Evolutionary conservation across 2,113 vertebrate species (phyloP), one percentile per base, ranked within the genome.

Genomic region (Rhegmatorhina hoffmannsi): DNA sequence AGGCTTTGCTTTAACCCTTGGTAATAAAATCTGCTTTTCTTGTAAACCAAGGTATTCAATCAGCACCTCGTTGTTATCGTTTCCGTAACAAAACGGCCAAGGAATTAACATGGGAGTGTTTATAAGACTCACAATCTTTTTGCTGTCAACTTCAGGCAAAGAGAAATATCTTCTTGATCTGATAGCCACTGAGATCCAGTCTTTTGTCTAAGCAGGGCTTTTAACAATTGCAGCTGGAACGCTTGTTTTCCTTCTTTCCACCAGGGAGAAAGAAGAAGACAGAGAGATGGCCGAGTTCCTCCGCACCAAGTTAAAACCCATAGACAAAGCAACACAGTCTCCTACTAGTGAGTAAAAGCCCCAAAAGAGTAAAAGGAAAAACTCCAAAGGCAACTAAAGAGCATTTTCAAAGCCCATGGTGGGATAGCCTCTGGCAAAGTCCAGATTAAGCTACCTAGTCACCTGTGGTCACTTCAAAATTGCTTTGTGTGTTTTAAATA

Each of bases 221-320:
- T 82, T 63, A 73, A 68, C 67, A 17, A 23, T 40, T 46, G 55
- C 44, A 74, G 24, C 69, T 77, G 9, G 87, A 52, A 55, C 44
- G 86, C 23, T n/a, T 17, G 2, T 87, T 77, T 73, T 59, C 38
- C 47, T 59, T 92, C 68, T 63, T 94, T 31, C 84, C 47, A 84
- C 85, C 96, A 99, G 99, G 97, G 99, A 99, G 96, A 98, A 98
- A 89, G 99, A 99, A 96, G 99, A 99, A 97, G 99, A 99, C 96
- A 99, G 99, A 72, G 99, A 99, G 97, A 99, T 99, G 99, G 99
- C 98, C 0, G 99, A 99, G 97, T 99, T 99, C 96, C 98, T 99
- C 91, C 97, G 98, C 84, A 99, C 98, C 97, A 99, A 99, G 97
- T 98, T 99, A 97, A 98, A 98, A 98, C 98, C 99, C 55, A 96